Percentiles rank a stretch among this genome's conserved stretches.
Conservation (phyloP, 1,140 invertebrate genomes). For the Zaprionus ornatus region DNA sequence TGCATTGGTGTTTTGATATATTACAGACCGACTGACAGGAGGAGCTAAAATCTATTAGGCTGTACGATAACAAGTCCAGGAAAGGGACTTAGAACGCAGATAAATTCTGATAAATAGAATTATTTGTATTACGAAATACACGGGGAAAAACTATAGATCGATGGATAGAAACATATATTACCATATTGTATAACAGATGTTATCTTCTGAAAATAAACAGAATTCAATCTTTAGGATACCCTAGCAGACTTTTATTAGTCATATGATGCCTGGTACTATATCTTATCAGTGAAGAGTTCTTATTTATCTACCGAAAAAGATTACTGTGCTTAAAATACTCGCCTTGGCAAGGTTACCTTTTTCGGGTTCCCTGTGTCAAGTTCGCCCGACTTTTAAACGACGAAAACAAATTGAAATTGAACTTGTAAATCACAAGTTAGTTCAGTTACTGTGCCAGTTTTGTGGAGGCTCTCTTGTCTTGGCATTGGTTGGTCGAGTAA, state of each 20-base stretch:
- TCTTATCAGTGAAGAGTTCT: constrained; percentile 22
- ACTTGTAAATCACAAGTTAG: constrained; percentile 15
- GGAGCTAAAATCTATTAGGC: constrained; percentile 24
- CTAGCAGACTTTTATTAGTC: constrained; percentile 22
- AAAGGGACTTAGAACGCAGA: not conserved
- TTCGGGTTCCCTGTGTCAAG: constrained; percentile 24
- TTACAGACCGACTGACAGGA: not conserved
- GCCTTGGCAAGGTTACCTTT: not conserved
- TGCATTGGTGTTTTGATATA: constrained; percentile 8
- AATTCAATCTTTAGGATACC: not conserved
- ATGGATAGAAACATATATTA: not conserved
- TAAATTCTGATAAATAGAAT: not conserved
- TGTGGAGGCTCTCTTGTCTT: constrained; percentile 17
- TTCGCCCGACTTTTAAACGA: constrained; percentile 5
- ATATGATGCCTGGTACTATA: constrained; percentile 27
- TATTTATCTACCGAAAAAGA: not conserved
- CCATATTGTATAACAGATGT: not conserved
- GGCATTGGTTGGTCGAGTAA: constrained; percentile 20
- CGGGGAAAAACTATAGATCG: not conserved
- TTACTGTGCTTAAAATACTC: constrained; percentile 2
- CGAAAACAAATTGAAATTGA: constrained; percentile 12
- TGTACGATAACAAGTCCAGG: constrained; percentile 6
- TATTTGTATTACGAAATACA: not conserved
- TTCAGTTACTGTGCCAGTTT: constrained; percentile 14
- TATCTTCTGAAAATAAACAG: not conserved